Evolutionary conservation across 2,797 vertebrate species (phyloP).

Genomic region (Bradypus variegatus): DNA sequence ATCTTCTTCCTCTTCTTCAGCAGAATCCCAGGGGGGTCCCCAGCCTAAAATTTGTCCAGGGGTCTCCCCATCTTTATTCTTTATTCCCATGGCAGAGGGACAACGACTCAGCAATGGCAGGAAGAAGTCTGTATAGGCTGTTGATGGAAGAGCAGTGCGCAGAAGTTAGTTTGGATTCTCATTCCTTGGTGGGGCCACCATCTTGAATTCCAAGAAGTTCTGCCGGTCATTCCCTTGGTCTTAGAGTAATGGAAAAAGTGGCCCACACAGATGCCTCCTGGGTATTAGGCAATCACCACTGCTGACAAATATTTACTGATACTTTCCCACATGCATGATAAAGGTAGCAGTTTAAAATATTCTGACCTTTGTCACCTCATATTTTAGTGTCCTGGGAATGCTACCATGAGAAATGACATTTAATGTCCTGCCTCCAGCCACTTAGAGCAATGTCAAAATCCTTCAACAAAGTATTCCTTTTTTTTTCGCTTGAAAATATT

Average conservation of each 20-base stretch:
- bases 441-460: background rate
- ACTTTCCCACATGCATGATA: background rate
- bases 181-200: background rate
- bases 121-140: slow-evolving; percentile 83
- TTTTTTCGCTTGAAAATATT: background rate
- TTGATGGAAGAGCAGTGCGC: background rate
- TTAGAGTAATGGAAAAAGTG: background rate
- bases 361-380: background rate
- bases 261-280: background rate
- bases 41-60: slow-evolving; percentile 80
- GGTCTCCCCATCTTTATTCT: slow-evolving; percentile 82
- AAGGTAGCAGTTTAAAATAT: background rate
- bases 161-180: background rate
- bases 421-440: background rate
- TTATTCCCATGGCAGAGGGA: slow-evolving; percentile 75
- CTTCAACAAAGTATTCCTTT: background rate
- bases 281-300: background rate
- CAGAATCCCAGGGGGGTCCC: slow-evolving; percentile 67
- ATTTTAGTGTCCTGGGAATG: background rate
- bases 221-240: background rate
- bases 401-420: background rate
- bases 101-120: slow-evolving; percentile 79
- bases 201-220: background rate
- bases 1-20: slow-evolving; percentile 60
- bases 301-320: background rate